Evolutionary conservation across 1,140 invertebrate genomes (phyloP), one percentile per base, ranked within the genome.

Genomic region (Procambarus virginalis): DNA sequence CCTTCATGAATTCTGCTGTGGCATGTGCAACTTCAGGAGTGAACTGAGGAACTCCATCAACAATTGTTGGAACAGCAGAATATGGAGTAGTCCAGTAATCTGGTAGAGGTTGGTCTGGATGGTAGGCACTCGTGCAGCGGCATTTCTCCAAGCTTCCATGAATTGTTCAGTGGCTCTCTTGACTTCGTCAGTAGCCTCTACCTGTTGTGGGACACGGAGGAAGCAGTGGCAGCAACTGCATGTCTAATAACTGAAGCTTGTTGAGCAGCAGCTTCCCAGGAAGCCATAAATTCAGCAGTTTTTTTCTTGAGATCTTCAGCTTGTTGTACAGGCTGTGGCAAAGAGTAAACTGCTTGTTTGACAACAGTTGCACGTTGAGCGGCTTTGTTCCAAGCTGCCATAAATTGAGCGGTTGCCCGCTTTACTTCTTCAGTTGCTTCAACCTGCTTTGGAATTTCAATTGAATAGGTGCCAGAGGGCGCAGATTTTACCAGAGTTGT

Each of bases 231-330:
- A 34, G 55, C 20, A 4, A 55, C 48, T 34, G 51, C 3, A 45
- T 86, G 76, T 51, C 46, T 79, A 14, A 86, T 68, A 2, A 2
- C 46, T 0, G 75, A 51, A 64, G 85, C 85, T 20, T 58, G 76
- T 58, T 58, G 17, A 46, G 85, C 77, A 22, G 85, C 85, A 34
- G 55, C 48, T 49, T 86, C 77, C 85, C 85, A 86, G 48, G 85
- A 76, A 79, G 85, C 85, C 76, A 86, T 86, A 51, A 86, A 86
- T 5, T 60, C 55, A 68, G 76, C 76, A 68, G 85, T 86, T 17
- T 77, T 77, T n/a, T 34, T 64, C 14, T 86, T 51, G 14, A 86
- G 77, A n/a, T 86, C 85, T 3, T 45, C 49, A n/a, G 85, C 80
- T 34, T 75, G 85, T 46, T 68, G 22, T 3, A 86, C 85, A 5